Conservation (phyloP, 2,113 vertebrate genomes). For the Vidua macroura region DNA sequence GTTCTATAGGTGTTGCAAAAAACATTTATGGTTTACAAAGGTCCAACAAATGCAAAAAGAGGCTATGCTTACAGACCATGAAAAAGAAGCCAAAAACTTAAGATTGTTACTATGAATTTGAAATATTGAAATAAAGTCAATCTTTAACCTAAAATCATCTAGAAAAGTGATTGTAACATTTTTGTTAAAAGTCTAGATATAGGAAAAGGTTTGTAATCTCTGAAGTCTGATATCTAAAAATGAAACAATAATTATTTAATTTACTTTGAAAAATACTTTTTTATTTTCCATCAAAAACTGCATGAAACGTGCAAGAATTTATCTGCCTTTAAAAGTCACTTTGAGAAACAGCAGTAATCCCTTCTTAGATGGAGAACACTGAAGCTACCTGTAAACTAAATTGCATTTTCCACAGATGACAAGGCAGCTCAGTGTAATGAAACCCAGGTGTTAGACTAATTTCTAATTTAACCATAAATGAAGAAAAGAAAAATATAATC, state of each 20-base stretch:
- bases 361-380: neutral
- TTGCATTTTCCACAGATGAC: conserved; percentile 54
- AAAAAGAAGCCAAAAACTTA: neutral
- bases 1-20: neutral
- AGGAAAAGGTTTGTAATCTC: neutral
- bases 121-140: conserved; percentile 8
- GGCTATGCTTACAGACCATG: neutral
- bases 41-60: neutral
- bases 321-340: conserved; percentile 9
- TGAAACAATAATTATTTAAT: neutral
- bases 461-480: conserved; percentile 71
- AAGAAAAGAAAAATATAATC: conserved; percentile 71
- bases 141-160: neutral
- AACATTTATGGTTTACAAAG: neutral
- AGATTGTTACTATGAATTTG: neutral
- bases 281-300: neutral
- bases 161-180: neutral
- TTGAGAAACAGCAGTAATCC: conserved; percentile 15
- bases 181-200: neutral
- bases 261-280: neutral
- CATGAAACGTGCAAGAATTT: neutral
- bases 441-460: conserved; percentile 71
- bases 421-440: conserved; percentile 47
- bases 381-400: conserved; percentile 41
- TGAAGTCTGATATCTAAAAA: neutral